Percentiles rank a stretch among this genome's conserved stretches.
phyloP scores from a whole-genome alignment of 2,888 invertebrate species.

The Dolomedes plantarius region DNA sequence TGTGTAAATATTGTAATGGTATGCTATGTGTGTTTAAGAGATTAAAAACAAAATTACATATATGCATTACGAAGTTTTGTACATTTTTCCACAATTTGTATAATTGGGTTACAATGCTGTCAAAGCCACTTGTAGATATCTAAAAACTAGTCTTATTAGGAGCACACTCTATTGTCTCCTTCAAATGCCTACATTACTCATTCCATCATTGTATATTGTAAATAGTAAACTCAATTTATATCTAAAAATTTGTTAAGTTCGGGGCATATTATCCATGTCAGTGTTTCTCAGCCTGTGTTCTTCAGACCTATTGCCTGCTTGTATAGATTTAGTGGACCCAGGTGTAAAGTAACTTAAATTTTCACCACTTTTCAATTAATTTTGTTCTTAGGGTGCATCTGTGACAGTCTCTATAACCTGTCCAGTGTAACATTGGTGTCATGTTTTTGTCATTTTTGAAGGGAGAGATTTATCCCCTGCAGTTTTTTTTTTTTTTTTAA shows the following conservation, averaged over 20 bases:
- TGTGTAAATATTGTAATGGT: constrained; percentile 65
- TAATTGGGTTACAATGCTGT: constrained; percentile 41
- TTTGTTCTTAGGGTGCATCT: too few species aligned
- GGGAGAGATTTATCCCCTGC: too few species aligned
- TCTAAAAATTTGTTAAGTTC: constrained; percentile 13
- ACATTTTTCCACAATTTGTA: constrained; percentile 57
- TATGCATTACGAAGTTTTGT: constrained; percentile 57
- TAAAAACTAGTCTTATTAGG: constrained; percentile 61
- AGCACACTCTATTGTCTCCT: constrained; percentile 52
- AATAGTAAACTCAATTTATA: constrained; percentile 42
- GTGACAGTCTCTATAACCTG: too few species aligned
- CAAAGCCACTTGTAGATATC: constrained; percentile 56
- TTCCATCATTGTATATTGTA: constrained; percentile 66
- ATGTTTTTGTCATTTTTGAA: too few species aligned
- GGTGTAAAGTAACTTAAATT: too few species aligned
- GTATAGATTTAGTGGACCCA: too few species aligned
- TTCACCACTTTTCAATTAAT: too few species aligned
- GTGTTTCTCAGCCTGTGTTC: neutral
- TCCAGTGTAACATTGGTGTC: too few species aligned
- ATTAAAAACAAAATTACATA: constrained; percentile 32
- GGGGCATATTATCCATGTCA: constrained; percentile 4
- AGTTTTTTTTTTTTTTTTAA: too few species aligned
- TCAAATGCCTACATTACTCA: constrained; percentile 47
- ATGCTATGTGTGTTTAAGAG: constrained; percentile 27
- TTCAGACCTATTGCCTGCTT: neutral